A percentile compares a stretch with the other conserved stretches of the same genome.
Conservation (phyloP, 2,888 invertebrate genomes). For the Lepidocyrtinus sp. region DNA sequence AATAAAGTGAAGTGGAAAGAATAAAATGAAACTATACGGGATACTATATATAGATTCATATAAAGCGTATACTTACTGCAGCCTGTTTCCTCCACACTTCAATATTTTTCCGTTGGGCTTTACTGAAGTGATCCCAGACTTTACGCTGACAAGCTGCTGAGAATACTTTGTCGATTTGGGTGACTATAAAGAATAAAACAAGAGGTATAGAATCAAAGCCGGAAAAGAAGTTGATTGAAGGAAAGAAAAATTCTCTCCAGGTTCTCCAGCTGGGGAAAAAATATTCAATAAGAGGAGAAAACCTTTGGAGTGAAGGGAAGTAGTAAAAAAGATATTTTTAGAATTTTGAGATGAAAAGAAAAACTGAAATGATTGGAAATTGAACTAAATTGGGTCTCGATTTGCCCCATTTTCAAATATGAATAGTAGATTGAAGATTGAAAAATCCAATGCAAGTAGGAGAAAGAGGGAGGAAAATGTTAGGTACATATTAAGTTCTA, state of each 20-base stretch:
- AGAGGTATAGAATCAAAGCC: neutral
- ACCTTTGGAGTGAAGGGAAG: constrained; percentile 1
- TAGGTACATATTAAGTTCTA: too few relatives aligned
- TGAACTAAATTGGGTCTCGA: too few relatives aligned
- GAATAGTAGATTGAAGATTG: too few relatives aligned
- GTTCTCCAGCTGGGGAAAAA: constrained; percentile 15
- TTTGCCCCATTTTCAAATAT: too few relatives aligned
- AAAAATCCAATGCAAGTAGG: too few relatives aligned
- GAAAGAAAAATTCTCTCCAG: too few relatives aligned
- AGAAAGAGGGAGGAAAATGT: too few relatives aligned
- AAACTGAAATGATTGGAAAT: too few relatives aligned
- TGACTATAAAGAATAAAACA: constrained; percentile 80
- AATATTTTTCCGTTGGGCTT: constrained; percentile 98
- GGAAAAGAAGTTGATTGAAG: neutral
- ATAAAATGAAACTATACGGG: neutral
- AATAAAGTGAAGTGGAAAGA: neutral
- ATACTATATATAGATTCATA: constrained; percentile 4
- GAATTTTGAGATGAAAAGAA: too few relatives aligned
- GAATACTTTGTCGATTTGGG: constrained; percentile 99
- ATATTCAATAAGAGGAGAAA: too few relatives aligned
- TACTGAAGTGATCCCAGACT: constrained; percentile 99
- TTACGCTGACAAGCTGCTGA: constrained; percentile 96
- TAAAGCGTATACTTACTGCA: constrained; percentile 89
- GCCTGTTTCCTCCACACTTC: constrained; percentile 98
- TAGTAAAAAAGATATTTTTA: too few relatives aligned